Conservation (phyloP, 2,797 vertebrate genomes). For the Esox masquinongy region DNA sequence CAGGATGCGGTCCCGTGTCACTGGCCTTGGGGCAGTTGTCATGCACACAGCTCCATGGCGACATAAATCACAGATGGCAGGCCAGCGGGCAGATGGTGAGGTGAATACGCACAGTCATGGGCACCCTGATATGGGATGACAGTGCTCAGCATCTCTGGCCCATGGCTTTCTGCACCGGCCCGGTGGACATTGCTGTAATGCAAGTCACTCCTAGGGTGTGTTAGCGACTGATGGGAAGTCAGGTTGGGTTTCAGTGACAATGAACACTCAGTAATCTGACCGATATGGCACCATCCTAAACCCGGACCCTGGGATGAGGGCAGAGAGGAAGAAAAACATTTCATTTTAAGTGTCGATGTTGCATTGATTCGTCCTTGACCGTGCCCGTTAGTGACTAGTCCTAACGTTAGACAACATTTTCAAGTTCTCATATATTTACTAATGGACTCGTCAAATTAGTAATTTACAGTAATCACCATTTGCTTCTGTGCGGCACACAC, state of each 20-base stretch:
- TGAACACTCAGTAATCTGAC: neutral
- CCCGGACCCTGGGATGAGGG: neutral
- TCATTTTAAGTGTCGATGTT: too few species aligned
- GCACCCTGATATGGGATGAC: neutral
- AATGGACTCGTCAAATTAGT: too few species aligned
- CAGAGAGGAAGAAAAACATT: neutral
- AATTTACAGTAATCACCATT: too few species aligned
- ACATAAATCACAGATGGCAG: neutral
- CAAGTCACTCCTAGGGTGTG: neutral
- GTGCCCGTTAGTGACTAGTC: too few species aligned
- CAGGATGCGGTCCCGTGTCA: neutral
- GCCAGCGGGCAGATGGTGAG: slow-evolving; percentile 2
- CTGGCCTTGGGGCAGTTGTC: neutral
- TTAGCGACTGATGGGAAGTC: neutral
- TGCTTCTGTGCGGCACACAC: too few species aligned
- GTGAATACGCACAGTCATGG: neutral
- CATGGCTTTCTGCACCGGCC: neutral
- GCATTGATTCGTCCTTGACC: too few species aligned
- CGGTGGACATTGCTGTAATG: slow-evolving; percentile 4
- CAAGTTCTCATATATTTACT: too few species aligned
- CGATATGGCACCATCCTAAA: neutral
- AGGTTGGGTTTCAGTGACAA: neutral
- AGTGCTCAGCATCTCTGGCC: neutral
- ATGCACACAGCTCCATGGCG: neutral
- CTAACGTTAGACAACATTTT: too few species aligned